A percentile compares a stretch with the other conserved stretches of the same genome.
phyloP scores from a whole-genome alignment of 2,113 vertebrate species.

The Psittacula cyanocephala region DNA sequence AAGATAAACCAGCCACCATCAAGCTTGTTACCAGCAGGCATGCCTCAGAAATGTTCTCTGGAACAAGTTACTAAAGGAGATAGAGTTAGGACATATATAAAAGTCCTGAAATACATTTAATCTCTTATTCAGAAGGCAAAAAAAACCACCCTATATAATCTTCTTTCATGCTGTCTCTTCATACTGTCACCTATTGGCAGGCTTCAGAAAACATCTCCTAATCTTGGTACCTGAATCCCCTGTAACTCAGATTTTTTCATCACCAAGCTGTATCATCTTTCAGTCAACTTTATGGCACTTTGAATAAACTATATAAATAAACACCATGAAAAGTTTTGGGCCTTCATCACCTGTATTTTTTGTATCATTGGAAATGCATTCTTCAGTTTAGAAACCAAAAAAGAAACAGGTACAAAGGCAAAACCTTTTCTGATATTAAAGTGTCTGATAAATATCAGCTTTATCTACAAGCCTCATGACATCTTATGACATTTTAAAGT shows the following conservation, averaged over 20 bases:
- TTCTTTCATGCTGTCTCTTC: neutral
- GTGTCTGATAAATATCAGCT: slow-evolving; percentile 58
- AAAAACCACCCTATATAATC: neutral
- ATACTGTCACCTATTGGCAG: neutral
- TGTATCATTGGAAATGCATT: slow-evolving; percentile 23
- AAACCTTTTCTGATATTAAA: slow-evolving; percentile 53
- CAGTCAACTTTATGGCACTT: neutral
- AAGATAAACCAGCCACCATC: rapidly evolving
- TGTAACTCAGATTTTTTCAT: neutral
- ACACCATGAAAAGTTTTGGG: slow-evolving; percentile 23
- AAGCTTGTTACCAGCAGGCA: rapidly evolving
- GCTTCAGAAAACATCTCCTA: neutral
- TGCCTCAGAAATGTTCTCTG: neutral
- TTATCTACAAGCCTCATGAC: slow-evolving; percentile 27
- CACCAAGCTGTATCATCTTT: neutral
- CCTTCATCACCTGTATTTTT: slow-evolving; percentile 15
- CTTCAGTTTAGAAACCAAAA: slow-evolving; percentile 43
- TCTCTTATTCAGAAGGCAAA: neutral
- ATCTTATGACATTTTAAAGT: slow-evolving; percentile 54
- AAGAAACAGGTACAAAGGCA: slow-evolving; percentile 38
- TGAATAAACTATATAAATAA: slow-evolving; percentile 57
- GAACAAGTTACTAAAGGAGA: neutral
- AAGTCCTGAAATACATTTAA: neutral
- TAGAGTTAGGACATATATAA: neutral
- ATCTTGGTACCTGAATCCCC: neutral